Base-by-base conservation (phyloP, 2,797 vertebrate genomes). In the Cyclura pinguis region DNA sequence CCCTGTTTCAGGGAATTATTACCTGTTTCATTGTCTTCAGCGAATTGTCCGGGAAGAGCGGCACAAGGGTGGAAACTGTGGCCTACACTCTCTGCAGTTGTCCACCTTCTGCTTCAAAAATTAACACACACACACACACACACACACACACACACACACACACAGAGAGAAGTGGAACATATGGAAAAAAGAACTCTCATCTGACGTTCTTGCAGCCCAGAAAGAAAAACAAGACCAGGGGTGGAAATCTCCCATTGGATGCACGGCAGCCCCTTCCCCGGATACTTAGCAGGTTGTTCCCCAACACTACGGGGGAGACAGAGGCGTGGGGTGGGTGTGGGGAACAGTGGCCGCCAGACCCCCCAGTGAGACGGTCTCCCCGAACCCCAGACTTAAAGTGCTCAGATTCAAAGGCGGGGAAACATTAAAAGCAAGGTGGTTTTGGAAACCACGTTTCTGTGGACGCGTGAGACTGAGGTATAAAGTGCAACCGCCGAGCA, bases 401-500 rank as follows among this genome's bases (percentile, higher is more conserved):
- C 74, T 80, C 62, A 72, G 22, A 27, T 2, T 24, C 6, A 69
- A 62, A 20, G 16, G 38, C 4, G 7, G n/a, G 22, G 20, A 2
- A 8, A 50, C 1, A 32, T 72, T 7, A 18, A n/a, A n/a, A 1
- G 0, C 1, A 12, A 5, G 24, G 42, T 6, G 2, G 0, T 73
- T 69, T 69, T 1, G 9, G 27, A n/a, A 8, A 0, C 42, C 29
- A 8, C 9, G 0, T 67, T 47, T 4, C n/a, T 67, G 47, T 9
- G n/a, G 73, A 47, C 29, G 29, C 4, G 20, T 8, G 14, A 29
- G 24, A 27, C 14, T 76, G 84, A 55, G 69, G 55, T 76, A 82
- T 6, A 73, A 86, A 24, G 78, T 64, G 24, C 80, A 0, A 3
- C 12, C 3, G 7, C 0, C 12, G 52, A 81, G 67, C 55, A 59